These are phyloP conservation scores for Herpailurus yagouaroundi DNA, from an alignment of 2,113 vertebrate genomes.

Conservation along the genomic window DNA sequence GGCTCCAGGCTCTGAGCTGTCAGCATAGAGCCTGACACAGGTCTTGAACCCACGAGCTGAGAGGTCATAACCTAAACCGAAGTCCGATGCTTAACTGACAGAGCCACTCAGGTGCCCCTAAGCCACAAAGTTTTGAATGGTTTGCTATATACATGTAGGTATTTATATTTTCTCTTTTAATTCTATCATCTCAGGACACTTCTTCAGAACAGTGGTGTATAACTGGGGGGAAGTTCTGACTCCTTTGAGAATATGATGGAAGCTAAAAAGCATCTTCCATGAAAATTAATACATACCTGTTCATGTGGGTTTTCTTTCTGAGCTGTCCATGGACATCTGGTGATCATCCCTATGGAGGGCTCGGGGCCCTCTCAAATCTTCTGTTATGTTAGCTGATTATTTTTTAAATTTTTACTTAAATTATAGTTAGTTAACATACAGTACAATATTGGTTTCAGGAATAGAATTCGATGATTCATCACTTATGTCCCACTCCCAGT, in stretches of 20 bases:
- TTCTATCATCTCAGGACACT: neutral
- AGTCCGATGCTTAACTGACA: too few relatives aligned
- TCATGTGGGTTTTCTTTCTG: neutral
- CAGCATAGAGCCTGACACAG: too few relatives aligned
- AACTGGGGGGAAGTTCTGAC: neutral
- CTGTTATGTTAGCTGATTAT: neutral
- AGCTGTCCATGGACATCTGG: too few relatives aligned
- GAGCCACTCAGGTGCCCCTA: too few relatives aligned
- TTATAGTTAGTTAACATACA: too few relatives aligned
- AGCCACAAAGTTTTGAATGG: neutral
- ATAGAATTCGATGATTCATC: too few relatives aligned
- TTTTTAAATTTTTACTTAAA: too few relatives aligned
- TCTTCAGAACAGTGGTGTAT: neutral
- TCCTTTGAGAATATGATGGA: neutral
- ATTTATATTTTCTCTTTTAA: conserved; percentile 8
- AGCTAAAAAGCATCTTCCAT: neutral
- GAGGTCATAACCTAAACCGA: too few relatives aligned
- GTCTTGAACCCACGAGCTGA: too few relatives aligned
- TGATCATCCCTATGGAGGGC: fast-evolving
- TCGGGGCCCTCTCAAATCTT: neutral
- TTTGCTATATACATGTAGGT: neutral
- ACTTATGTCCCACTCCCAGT: too few relatives aligned
- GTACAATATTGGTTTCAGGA: too few relatives aligned
- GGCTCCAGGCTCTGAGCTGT: too few relatives aligned
- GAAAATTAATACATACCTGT: neutral